Evolutionary conservation across 2,797 vertebrate genomes (phyloP), one percentile per base, ranked within the genome.

Genomic region (Cyprinella venusta): DNA sequence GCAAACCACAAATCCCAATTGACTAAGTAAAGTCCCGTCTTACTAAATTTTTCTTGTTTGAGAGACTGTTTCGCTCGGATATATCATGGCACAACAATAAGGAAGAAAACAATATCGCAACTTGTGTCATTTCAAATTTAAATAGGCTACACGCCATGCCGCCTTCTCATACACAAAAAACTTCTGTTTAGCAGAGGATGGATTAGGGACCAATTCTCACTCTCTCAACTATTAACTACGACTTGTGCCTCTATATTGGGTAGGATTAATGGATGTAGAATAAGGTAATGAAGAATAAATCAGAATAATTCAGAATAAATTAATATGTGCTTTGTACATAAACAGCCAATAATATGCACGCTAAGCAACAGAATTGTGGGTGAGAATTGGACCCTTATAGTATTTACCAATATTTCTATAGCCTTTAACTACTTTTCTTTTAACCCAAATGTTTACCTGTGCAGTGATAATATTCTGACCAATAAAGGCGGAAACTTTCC

Each of bases 381-480:
- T n/a, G 30, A 30, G 30, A 33, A 33, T 4, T 33, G 30, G 30
- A 33, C 30, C 30, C 30, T 33, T 33, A 33, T 2, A 33, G 30
- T 33, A 3, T 33, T 33, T 33, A 33, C 30, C 30, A 33, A 33
- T 2, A 33, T 33, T 33, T 33, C 30, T 33, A 33, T 33, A 33
- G 30, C 30, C 2, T 33, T 33, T 33, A 33, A 33, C 30, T 33
- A 33, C 30, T 33, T 33, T 33, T 40, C 10, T 40, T 68, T 42
- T 3, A 69, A 12, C 0, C 5, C 0, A 72, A 74, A 81, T 12
- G 0, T 80, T 26, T 92, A 94, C 94, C 94, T 93, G 92, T 8
- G 94, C 93, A 1, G 91, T 94, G 64, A 96, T 89, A 2, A 95
- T 95, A 89, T 92, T 94, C 63, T 84, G 0, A 8, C 95, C 95